Percentiles rank a stretch among this genome's conserved stretches.
Evolutionary conservation across 2,113 vertebrate species (phyloP).

Genomic region (Otis tarda): DNA sequence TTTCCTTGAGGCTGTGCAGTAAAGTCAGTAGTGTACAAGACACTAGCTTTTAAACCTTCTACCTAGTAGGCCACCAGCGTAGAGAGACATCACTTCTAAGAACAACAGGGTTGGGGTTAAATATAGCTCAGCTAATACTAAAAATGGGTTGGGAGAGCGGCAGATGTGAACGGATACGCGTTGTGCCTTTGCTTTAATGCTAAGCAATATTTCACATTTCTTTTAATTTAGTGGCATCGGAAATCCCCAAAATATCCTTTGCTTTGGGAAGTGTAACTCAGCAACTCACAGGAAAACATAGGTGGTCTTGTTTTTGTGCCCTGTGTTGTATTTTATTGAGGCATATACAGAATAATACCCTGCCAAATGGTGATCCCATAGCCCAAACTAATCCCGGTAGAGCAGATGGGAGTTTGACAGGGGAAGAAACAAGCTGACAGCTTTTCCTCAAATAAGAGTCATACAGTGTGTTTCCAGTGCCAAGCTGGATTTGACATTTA

Average conservation of each 20-base stretch:
- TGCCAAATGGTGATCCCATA: constrained; percentile 41
- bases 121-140: neutral
- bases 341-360: neutral
- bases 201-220: neutral
- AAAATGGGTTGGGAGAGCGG: neutral
- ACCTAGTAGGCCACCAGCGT: neutral
- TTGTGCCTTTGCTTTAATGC: neutral
- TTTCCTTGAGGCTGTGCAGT: neutral
- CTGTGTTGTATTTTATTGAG: neutral
- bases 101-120: neutral
- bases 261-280: neutral
- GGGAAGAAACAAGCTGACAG: constrained; percentile 58
- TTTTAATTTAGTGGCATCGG: neutral
- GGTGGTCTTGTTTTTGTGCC: constrained; percentile 6
- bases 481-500: constrained; percentile 56
- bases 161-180: neutral
- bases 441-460: constrained; percentile 52
- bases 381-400: constrained; percentile 53
- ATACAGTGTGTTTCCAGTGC: constrained; percentile 13
- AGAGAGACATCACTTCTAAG: neutral
- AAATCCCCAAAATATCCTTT: constrained; percentile 6
- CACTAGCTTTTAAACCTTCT: neutral
- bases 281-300: neutral
- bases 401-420: constrained; percentile 46
- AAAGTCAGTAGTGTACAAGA: neutral